Base-by-base conservation (phyloP, 92 coral and sea anemone species). In the Plumapathes pennacea region DNA sequence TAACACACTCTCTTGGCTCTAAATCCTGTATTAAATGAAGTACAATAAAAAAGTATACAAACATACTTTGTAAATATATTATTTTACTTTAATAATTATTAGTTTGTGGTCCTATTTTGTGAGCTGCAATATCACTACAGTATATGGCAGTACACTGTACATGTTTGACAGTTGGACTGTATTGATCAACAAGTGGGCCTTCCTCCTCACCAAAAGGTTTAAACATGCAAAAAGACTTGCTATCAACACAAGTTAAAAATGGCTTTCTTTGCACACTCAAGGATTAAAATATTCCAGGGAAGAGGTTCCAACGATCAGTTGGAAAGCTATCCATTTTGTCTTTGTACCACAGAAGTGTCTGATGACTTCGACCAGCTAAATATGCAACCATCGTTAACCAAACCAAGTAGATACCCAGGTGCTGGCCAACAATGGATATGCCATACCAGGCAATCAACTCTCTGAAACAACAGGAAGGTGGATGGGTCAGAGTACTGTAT, bases 371-470 rank as follows among this genome's bases (percentile, higher is more conserved):
- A 10, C 95, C 95, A 30, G 86, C 78, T 14, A 87, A 69, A 57
- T 87, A 87, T 17, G 76, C 67, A 5, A 87, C 86, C 83, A 87
- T 77, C 2, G 62, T 25, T 25, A 87, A 44, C 95, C 95, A 87
- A 8, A 83, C 60, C 0, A 87, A 75, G 50, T 87, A 72, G 14
- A 76, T 4, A 3, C 76, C 50, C 38, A 84, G 55, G 63, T 87
- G 95, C 38, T 77, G 89, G n/a, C 86, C 68, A 36, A 75, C 67
- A 11, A 87, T 44, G 3, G 95, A 69, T 64, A 83, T 74, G 36
- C 95, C 95, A 61, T 74, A 75, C 95, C 95, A 87, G 11, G 86
- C 89, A 34, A 87, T 67, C 67, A 87, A 25, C 67, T 87, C 95
- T 33, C 95, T 87, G 56, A 41, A 77, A 54, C 4, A 24, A 17